Base-by-base conservation (phyloP, 2,113 vertebrate genomes). In the Semnornis frantzii region DNA sequence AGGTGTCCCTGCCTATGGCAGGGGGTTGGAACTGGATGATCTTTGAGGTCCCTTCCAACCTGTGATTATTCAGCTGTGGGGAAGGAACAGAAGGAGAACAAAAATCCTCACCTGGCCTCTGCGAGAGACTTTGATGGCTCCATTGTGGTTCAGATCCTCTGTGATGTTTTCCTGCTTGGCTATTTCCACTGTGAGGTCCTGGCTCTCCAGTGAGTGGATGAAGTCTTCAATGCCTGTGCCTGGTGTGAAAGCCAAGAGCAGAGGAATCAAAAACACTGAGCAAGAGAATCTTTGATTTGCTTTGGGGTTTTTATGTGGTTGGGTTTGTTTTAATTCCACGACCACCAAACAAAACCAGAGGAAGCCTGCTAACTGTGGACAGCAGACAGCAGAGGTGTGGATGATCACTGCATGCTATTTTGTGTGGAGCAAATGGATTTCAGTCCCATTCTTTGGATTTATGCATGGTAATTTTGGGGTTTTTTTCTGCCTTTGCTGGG, bases 191-290 rank as follows among this genome's bases (percentile, higher is more conserved):
- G 97, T 90, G 73, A 99, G 97, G 62, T 98, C 96, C 93, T 99
- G 99, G 78, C 98, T 96, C 60, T 98, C 98, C 8, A 99, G 91
- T 50, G 95, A 96, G 33, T 92, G 98, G 93, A 99, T 74, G 30
- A 99, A 98, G 86, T 98, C 97, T 2, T 98, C 98, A 86, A 99
- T 98, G 74, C 97, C 96, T 15, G 98, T 97, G 12, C 94, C 99
- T 99, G 97, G 30, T 5, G 31, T 10, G 57, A 89, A 60, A 73
- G 60, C 62, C 91, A 44, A 82, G 76, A 73, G 8, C 16, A 88
- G 23, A 71, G 60, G 24, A 68, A 31, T 71, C 68, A 46, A 3
- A n/a, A 78, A 85, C 64, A 93, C 64, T 25, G 18, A 76, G 42
- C 44, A 79, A 42, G 42, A 39, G 50, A 54, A 10, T 10, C 66